A percentile compares a stretch with the other conserved stretches of the same genome.
phyloP scores from a whole-genome alignment of 2,797 vertebrate genomes.

The Arrhamphus sclerolepis region DNA sequence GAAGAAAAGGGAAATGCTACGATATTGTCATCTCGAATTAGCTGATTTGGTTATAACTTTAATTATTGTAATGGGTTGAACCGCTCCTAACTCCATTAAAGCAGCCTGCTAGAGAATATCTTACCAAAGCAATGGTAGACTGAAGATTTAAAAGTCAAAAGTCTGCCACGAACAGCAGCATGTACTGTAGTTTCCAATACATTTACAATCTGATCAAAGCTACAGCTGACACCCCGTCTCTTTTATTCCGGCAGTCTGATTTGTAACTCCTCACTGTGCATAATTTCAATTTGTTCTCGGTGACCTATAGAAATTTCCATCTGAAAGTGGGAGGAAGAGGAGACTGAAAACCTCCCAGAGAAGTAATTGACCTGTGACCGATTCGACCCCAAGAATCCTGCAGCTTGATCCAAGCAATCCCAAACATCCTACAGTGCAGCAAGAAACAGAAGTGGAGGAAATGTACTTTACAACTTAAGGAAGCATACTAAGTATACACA shows the following conservation, averaged over 20 bases:
- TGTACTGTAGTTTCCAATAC: too few relatives aligned
- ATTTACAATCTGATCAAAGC: conserved; percentile 18
- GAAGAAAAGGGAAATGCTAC: too few relatives aligned
- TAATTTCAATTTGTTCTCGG: conserved; percentile 17
- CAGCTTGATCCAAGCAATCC: conserved; percentile 31
- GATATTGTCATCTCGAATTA: too few relatives aligned
- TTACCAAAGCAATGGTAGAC: too few relatives aligned
- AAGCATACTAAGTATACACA: not conserved
- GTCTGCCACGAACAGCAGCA: too few relatives aligned
- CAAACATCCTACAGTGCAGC: conserved; percentile 24
- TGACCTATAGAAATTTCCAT: conserved; percentile 23
- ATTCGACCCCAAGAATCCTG: conserved; percentile 39
- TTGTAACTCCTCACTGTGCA: conserved; percentile 1
- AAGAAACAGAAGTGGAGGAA: not conserved
- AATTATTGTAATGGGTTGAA: too few relatives aligned
- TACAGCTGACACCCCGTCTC: conserved; percentile 1
- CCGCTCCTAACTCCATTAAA: too few relatives aligned
- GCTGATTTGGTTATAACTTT: too few relatives aligned
- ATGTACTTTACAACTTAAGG: conserved; percentile 22
- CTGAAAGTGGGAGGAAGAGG: conserved; percentile 10
- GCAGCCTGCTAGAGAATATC: too few relatives aligned
- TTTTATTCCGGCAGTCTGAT: conserved; percentile 8
- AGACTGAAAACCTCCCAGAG: conserved; percentile 47
- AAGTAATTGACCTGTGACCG: conserved; percentile 52
- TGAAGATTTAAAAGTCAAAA: too few relatives aligned